Base-by-base conservation (phyloP, 2,888 invertebrate species). In the Gymnoscelis rufifasciata region DNA sequence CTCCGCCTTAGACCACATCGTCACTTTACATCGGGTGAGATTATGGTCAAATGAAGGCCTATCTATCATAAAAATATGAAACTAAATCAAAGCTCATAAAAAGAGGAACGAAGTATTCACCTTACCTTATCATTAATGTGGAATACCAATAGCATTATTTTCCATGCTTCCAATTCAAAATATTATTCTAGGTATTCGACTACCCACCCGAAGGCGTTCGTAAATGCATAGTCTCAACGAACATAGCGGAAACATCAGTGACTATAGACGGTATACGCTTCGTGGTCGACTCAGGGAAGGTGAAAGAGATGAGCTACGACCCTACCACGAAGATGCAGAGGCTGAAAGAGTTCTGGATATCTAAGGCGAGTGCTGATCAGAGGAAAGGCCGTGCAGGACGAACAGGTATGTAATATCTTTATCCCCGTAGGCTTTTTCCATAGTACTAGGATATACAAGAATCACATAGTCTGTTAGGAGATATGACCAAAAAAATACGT, bases 221-320 rank as follows among this genome's bases (percentile, higher is more conserved):
- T 42, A 99, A 99, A 76, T 99, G 98, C 75, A 97, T 99, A 50
- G 93, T 99, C 0, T 96, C 98, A 0, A 99, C 99, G 0, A 99
- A 99, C 71, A 99, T 99, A 47, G 98, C 99, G 0, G 99, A 99
- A 88, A 99, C 99, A 0, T 98, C 98, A 0, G 94, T 99, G 2
- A 99, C 99, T 0, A 98, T 99, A 43, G 99, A 99, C 74, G 99
- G 99, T 0, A 95, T 99, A 42, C 90, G 99, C 66, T 99, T 99
- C 82, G 99, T 99, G 0, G 92, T 96, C 0, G 99, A 99, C 78
- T 98, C 98, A 1, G 99, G 99, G 19, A 98, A 97, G 90, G 90
- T 92, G 0, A 98, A 98, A 83, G 96, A 98, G 83, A 98, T 99
- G 97, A 96, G 94, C 64, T 99, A 96, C 71, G 97, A 98, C 76